Conservation (phyloP, 2,888 invertebrate genomes). For the Drosophila putrida region DNA sequence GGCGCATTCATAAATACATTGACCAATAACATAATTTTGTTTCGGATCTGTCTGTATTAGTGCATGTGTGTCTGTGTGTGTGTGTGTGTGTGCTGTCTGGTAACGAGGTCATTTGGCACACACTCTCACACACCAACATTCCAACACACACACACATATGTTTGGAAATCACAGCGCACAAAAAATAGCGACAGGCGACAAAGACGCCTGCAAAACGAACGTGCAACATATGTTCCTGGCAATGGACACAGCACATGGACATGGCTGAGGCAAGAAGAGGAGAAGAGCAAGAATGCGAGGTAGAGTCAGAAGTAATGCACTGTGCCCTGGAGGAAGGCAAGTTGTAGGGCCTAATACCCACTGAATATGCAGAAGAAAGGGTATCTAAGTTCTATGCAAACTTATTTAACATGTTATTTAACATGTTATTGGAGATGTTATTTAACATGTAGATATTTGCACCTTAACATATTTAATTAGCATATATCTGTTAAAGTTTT, state of each 20-base stretch:
- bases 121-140: constrained; percentile 29
- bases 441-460: too few species aligned
- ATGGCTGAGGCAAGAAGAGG: not conserved
- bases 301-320: not conserved
- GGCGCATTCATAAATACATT: constrained; percentile 72
- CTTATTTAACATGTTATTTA: too few species aligned
- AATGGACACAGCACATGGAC: constrained; percentile 8
- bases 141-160: constrained; percentile 16
- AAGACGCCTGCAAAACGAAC: constrained; percentile 53
- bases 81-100: constrained; percentile 45
- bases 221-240: constrained; percentile 65
- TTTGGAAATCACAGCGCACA: constrained; percentile 57
- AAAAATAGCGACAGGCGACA: constrained; percentile 52
- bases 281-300: not conserved
- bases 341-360: not conserved
- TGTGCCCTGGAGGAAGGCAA: not conserved
- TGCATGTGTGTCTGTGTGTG: constrained; percentile 19
- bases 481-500: not conserved
- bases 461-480: too few species aligned
- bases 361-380: not conserved
- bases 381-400: not conserved
- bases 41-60: constrained; percentile 26
- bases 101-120: constrained; percentile 68
- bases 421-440: too few species aligned
- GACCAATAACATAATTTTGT: constrained; percentile 77